Base-by-base conservation (phyloP, 2,113 vertebrate species). In the Daubentonia madagascariensis region DNA sequence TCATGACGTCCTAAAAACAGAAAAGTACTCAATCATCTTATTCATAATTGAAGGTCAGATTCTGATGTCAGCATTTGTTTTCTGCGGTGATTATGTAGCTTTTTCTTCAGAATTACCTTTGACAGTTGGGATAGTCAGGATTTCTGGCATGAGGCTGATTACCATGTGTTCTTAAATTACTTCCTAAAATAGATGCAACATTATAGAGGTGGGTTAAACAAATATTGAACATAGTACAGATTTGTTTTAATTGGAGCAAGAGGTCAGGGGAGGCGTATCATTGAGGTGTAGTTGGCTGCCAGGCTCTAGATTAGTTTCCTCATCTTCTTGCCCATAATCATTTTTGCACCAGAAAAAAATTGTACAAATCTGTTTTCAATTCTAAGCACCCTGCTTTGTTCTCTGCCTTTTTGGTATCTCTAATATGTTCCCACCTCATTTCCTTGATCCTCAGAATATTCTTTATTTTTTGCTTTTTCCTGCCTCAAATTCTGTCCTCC, bases 51-150 rank as follows among this genome's bases (percentile, higher is more conserved):
- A 97, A 97, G 95, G 96, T 96, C 96, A 90, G 93, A 61, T 89
- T 98, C 92, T 94, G 65, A 96, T 97, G 97, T 97, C 90, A 97
- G 97, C 87, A 6, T 96, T 97, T 97, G 95, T 97, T 96, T 97
- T 97, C 92, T 90, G 85, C 85, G 48, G 61, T 92, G 85, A 95
- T 95, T 85, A 17, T 92, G 20, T 95, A 87, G 45, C 83, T 81
- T 92, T 96, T 94, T 90, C 72, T 93, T 73, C 61, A 94, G 75
- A 94, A 96, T 96, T 97, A 81, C 75, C 89, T 94, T 88, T 95
- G 96, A 96, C 93, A 95, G n/a, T 91, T 85, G 80, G 63, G 54
- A 13, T 89, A 96, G 83, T 92, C 43, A 81, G 87, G 80, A 81
- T 96, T 97, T 96, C 85, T 96, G 85, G 70, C 52, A 32, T 94